Base-by-base conservation (phyloP, 2,888 invertebrate genomes). In the Acrocera orbiculus region DNA sequence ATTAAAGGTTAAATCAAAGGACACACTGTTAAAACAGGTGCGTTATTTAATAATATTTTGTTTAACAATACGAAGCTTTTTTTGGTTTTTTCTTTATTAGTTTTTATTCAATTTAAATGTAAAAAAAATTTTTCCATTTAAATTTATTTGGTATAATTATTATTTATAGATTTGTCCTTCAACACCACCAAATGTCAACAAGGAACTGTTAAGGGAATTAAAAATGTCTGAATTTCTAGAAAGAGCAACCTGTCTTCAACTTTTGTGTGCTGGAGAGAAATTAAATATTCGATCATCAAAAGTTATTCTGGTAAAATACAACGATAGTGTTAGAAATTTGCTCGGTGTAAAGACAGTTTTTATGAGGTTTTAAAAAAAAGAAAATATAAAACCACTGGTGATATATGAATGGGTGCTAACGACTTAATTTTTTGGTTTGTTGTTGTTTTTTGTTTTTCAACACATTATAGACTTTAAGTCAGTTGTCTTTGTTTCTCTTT, bases 181-280 rank as follows among this genome's bases (percentile, higher is more conserved):
- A 38, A 44, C 50, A 44, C 51, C 54, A 39, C 42, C 51, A 30
- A 39, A 35, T 5, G 39, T 43, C 4, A 52, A 46, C 35, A 52
- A 52, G 44, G 50, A 49, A 46, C 44, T 70, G 13, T 56, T 71
- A 47, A 66, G 73, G 26, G 83, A 83, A 57, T 66, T 83, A 40
- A 76, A 79, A 50, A 76, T 79, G 47, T 70, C 75, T 27, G 83
- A 83, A 51, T 85, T 85, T 54, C 58, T 82, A 39, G 80, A 83
- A 51, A 70, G 77, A 45, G 80, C 82, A 11, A 76, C 75, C 44
- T 82, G 82, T 51, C 75, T 81, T 50, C 81, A 81, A 52, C 64
- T 83, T 33, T 59, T 81, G 39, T 73, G 77, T 47, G 76, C 77
- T 27, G 80, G 80, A 20, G 81, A 80, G 54, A 77, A 78, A 52